Conservation (phyloP, 2,888 invertebrate species). For the Apamea monoglypha region DNA sequence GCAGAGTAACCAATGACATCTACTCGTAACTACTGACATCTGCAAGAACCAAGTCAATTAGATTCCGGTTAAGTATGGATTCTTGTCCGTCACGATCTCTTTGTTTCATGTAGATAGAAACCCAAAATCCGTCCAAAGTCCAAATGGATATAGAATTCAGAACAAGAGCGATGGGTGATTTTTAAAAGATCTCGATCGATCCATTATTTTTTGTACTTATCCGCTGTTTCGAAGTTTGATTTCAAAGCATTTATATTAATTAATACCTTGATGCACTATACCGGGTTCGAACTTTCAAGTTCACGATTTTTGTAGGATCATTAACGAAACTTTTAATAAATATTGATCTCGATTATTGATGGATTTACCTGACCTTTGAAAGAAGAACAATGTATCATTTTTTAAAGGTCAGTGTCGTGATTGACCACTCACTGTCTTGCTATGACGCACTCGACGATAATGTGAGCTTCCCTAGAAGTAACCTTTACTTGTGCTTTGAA, state of each 20-base stretch:
- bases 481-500: constrained; percentile 7
- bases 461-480: constrained; percentile 9
- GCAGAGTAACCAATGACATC: neutral
- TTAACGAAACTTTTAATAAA: constrained; percentile 19
- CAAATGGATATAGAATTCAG: neutral
- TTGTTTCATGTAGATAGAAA: neutral
- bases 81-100: neutral
- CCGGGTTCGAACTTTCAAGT: neutral
- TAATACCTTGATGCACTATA: too few species aligned
- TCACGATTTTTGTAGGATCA: neutral
- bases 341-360: constrained; percentile 14
- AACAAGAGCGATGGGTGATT: neutral
- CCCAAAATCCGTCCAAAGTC: neutral
- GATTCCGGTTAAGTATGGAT: neutral
- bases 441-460: neutral
- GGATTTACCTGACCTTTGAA: constrained; percentile 9
- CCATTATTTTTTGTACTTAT: neutral
- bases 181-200: neutral
- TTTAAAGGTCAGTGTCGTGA: constrained; percentile 16
- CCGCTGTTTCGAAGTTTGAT: constrained; percentile 2
- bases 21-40: neutral
- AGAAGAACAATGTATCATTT: constrained; percentile 10
- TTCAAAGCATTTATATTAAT: neutral
- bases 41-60: neutral
- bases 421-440: neutral